A percentile compares a stretch with the other conserved stretches of the same genome.
These are phyloP conservation scores for Taenaris catops DNA, from an alignment of 2,888 invertebrate genomes.

Conservation along the genomic window DNA sequence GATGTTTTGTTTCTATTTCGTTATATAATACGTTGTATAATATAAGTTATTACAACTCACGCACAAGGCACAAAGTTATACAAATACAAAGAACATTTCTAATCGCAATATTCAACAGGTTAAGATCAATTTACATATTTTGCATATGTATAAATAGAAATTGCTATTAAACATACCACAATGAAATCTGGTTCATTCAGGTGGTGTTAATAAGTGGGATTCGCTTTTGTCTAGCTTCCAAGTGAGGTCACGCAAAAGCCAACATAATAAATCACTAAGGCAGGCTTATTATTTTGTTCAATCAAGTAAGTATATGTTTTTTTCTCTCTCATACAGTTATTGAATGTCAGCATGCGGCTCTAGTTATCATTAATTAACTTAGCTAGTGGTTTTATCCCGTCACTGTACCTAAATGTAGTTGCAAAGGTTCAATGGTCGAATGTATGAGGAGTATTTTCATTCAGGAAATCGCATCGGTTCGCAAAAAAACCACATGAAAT, in stretches of 20 bases:
- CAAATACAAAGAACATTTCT: too few species aligned
- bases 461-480: too few species aligned
- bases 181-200: slow-evolving; percentile 54
- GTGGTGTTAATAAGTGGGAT: slow-evolving; percentile 70
- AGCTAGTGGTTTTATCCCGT: slow-evolving; percentile 16
- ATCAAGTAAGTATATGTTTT: slow-evolving; percentile 40
- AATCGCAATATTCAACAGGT: too few species aligned
- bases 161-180: too few species aligned
- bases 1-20: too few species aligned
- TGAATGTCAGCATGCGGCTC: slow-evolving; percentile 27
- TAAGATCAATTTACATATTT: too few species aligned
- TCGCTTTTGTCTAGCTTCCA: slow-evolving; percentile 67
- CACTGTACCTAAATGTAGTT: slow-evolving; percentile 1
- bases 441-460: too few species aligned
- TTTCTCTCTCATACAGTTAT: slow-evolving; percentile 28
- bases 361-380: slow-evolving; percentile 64
- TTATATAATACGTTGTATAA: too few species aligned
- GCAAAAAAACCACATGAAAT: too few species aligned
- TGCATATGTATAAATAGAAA: too few species aligned
- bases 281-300: slow-evolving; percentile 65
- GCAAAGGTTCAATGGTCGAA: slow-evolving; percentile 2
- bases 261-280: slow-evolving; percentile 70
- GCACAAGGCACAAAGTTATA: too few species aligned
- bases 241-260: slow-evolving; percentile 70
- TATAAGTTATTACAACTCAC: too few species aligned